Base-by-base conservation (phyloP, 2,797 vertebrate genomes). In the Halcyon chelicuti region DNA sequence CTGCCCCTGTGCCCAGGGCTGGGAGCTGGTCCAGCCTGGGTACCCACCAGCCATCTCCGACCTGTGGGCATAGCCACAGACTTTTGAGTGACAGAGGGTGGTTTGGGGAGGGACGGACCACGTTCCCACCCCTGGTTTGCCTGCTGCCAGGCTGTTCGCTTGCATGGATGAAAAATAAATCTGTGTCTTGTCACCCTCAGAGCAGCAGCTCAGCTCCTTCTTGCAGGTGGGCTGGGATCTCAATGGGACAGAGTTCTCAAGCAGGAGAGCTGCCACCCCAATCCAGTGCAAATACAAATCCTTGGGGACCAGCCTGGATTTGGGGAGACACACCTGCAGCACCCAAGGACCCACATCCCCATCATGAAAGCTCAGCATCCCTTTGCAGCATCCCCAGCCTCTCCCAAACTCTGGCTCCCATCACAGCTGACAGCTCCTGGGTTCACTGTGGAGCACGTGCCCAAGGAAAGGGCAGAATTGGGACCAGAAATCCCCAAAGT, bases 141-240 rank as follows among this genome's bases (percentile, higher is more conserved):
- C 87, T 39, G 5, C 60, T 78, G 51, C 85, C 21, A 4, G 51
- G 82, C 79, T 94, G 93, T 42, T 90, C 0, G 0, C 63, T 93
- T 96, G 96, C 80, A 95, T 85, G 91, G 93, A 94, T 84, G 91
- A 82, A 93, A 95, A 97, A 96, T 97, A 97, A 97, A 97, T 70
- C 51, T 58, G 0, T 66, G 91, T 95, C 94, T 94, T 93, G 93
- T 42, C 72, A 88, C 66, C 76, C 87, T 62, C 68, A 3, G 12
- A 31, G 40, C 81, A 35, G 75, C 79, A 54, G 76, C 82, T 94
- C 7, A 0, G 40, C 60, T 71, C 42, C 88, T 90, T 76, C 79
- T 73, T 73, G 70, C 2, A 0, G 13, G 23, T 12, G 79, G 65
- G 33, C 31, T 58, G 12, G 4, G 28, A 47, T 7, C 46, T 67